These are phyloP conservation scores for Pterocles gutturalis DNA, from an alignment of 2,113 vertebrate genomes.

Conservation along the genomic window DNA sequence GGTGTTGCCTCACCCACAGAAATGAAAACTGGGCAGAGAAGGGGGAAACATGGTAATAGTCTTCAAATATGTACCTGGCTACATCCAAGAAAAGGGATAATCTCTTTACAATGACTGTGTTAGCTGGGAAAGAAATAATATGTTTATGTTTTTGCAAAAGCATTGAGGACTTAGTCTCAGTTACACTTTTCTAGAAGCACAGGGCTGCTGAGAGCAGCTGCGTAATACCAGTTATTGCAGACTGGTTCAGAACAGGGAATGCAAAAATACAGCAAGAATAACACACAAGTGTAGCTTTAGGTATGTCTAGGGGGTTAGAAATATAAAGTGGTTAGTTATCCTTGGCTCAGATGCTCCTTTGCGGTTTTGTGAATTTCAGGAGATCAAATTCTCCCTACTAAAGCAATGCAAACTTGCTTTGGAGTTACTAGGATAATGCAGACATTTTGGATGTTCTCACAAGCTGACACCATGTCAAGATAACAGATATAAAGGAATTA, in stretches of 20 bases:
- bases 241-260: neutral
- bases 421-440: neutral
- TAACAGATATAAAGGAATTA: neutral
- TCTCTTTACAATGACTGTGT: neutral
- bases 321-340: neutral
- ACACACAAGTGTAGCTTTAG: fast-evolving
- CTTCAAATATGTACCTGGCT: neutral
- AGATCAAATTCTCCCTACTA: neutral
- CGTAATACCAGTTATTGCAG: neutral
- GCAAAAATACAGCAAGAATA: neutral
- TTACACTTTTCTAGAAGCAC: neutral
- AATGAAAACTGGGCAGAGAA: neutral
- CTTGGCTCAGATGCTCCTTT: neutral
- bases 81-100: neutral
- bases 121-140: neutral
- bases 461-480: neutral
- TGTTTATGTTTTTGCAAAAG: fast-evolving
- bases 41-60: neutral
- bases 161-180: neutral
- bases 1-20: neutral
- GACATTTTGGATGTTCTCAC: neutral
- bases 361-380: neutral
- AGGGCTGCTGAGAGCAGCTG: neutral
- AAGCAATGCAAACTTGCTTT: neutral
- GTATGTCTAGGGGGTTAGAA: neutral